A percentile compares a stretch with the other conserved stretches of the same genome.
Evolutionary conservation across 2,888 invertebrate species (phyloP).

Genomic region (Neocrepidodera transversa): DNA sequence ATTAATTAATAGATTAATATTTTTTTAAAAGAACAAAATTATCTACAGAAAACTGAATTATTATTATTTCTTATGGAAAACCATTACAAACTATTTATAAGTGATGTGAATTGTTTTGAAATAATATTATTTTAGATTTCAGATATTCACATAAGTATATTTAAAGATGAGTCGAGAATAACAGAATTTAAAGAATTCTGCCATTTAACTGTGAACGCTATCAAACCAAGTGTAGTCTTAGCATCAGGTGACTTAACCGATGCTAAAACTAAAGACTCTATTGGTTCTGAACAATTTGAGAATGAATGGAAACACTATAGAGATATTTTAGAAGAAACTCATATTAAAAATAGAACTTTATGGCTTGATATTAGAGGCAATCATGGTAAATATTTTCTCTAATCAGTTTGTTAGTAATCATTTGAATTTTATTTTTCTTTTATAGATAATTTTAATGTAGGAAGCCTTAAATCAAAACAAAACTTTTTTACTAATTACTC

Average conservation of each 20-base stretch:
- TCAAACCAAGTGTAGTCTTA: slow-evolving; percentile 79
- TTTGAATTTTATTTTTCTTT: slow-evolving; percentile 42
- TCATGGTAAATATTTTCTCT: slow-evolving; percentile 71
- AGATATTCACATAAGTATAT: slow-evolving; percentile 88
- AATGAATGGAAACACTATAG: slow-evolving; percentile 85
- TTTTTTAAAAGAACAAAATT: too few species aligned
- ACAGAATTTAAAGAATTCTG: slow-evolving; percentile 83
- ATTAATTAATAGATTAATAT: too few species aligned
- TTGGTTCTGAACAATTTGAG: slow-evolving; percentile 81
- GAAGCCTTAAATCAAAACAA: slow-evolving; percentile 69
- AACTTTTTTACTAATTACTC: slow-evolving; percentile 84
- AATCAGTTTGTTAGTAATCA: not conserved
- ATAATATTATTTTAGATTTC: slow-evolving; percentile 75
- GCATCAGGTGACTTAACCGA: slow-evolving; percentile 91
- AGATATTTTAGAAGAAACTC: slow-evolving; percentile 71
- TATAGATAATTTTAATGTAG: slow-evolving; percentile 89
- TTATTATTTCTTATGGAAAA: too few species aligned
- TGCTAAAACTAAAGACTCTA: slow-evolving; percentile 79
- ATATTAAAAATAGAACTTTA: slow-evolving; percentile 71
- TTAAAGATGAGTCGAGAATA: slow-evolving; percentile 76
- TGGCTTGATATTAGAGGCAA: slow-evolving; percentile 94
- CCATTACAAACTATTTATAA: too few species aligned
- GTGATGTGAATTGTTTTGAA: too few species aligned
- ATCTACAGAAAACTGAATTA: too few species aligned
- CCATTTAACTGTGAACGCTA: slow-evolving; percentile 72